Conservation (phyloP, 2,888 invertebrate genomes). For the Xanthia togata region DNA sequence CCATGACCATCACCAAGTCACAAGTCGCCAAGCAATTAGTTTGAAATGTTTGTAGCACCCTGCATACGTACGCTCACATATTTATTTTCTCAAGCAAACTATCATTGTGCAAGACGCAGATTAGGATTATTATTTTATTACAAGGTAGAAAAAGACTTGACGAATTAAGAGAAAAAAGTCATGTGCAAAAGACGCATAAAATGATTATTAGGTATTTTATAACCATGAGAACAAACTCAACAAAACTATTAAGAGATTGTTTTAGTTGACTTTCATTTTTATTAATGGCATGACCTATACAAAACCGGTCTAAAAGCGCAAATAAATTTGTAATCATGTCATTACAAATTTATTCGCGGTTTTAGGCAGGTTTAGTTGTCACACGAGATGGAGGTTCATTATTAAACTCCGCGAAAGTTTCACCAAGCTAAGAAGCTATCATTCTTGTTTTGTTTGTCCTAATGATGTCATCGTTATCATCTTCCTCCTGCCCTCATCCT, state of each 20-base stretch:
- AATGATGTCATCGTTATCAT: background rate
- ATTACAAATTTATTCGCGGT: no score
- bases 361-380: no score
- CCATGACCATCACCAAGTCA: background rate
- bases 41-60: background rate
- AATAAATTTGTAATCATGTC: constrained; percentile 10
- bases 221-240: background rate
- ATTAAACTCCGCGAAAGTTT: background rate
- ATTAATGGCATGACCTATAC: background rate
- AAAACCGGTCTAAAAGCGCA: constrained; percentile 8
- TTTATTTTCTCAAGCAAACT: background rate
- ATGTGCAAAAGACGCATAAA: background rate
- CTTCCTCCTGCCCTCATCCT: background rate
- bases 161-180: background rate
- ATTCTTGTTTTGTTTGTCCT: background rate
- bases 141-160: background rate
- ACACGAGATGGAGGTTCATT: background rate
- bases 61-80: background rate
- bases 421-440: background rate
- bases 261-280: constrained; percentile 12
- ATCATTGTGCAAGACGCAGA: background rate
- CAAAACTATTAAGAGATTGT: background rate
- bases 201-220: background rate
- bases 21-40: background rate
- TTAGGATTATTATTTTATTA: background rate